These are phyloP conservation scores for Epizoanthus rinbou DNA, from an alignment of 92 coral and sea anemone species.

Conservation along the genomic window DNA sequence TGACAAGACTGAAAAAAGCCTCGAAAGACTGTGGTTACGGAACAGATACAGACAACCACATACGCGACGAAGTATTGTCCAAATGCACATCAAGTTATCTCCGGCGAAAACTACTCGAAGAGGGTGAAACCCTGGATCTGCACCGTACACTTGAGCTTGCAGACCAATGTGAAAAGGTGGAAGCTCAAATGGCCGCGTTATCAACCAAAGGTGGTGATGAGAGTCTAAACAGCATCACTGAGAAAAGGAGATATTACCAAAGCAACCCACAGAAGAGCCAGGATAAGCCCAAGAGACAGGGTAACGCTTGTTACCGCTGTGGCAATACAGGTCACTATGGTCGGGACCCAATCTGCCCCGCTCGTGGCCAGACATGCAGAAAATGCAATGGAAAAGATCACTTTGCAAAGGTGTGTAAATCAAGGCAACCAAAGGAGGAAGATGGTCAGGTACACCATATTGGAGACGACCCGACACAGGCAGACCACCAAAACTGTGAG, in stretches of 20 bases:
- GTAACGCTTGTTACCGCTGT: slow-evolving; percentile 48
- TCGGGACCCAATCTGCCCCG: slow-evolving; percentile 55
- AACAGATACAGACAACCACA: slow-evolving; percentile 8
- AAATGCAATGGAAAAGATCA: slow-evolving; percentile 47
- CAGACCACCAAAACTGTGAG: slow-evolving; percentile 7
- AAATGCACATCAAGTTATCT: slow-evolving; percentile 36
- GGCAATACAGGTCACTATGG: slow-evolving; percentile 56
- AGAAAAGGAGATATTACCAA: too few species aligned
- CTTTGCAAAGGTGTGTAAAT: slow-evolving; percentile 49
- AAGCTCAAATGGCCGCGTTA: slow-evolving; percentile 48
- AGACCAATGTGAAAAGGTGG: slow-evolving; percentile 59
- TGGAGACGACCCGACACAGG: neutral
- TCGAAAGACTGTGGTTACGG: slow-evolving; percentile 47
- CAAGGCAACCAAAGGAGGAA: slow-evolving; percentile 30
- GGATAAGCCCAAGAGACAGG: slow-evolving; percentile 1
- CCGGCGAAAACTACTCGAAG: slow-evolving; percentile 50
- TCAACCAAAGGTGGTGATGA: too few species aligned
- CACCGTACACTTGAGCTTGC: slow-evolving; percentile 49
- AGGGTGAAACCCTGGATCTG: slow-evolving; percentile 44
- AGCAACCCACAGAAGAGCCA: neutral
- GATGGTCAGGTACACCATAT: neutral
- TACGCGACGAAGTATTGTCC: slow-evolving; percentile 26
- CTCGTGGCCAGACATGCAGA: slow-evolving; percentile 51
- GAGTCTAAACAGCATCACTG: too few species aligned
- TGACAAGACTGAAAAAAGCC: slow-evolving; percentile 17